Percentiles rank a stretch among this genome's conserved stretches.
Evolutionary conservation across 2,888 invertebrate genomes (phyloP).

Genomic region (Watsonalla binaria): DNA sequence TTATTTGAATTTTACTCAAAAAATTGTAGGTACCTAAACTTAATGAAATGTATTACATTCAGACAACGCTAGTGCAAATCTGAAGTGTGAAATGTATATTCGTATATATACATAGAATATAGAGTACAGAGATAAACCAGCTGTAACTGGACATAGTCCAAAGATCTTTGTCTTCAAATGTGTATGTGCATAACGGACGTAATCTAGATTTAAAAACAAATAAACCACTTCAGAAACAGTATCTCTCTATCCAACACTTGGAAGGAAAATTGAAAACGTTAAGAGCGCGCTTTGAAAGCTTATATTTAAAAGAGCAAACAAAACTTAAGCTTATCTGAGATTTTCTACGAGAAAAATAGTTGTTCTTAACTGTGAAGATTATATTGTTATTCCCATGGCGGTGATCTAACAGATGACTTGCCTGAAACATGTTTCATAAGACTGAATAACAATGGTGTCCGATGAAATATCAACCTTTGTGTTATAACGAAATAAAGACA

Average conservation of each 20-base stretch:
- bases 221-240: neutral
- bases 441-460: no score
- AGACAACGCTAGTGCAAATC: no score
- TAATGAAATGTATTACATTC: no score
- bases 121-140: neutral
- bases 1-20: no score
- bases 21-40: no score
- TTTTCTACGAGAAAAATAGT: neutral
- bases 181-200: neutral
- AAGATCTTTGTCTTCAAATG: neutral
- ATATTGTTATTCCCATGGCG: neutral
- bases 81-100: no score
- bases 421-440: neutral
- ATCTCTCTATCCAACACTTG: neutral
- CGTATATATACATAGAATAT: neutral
- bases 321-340: neutral
- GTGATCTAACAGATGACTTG: neutral
- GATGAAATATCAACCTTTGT: no score
- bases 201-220: neutral
- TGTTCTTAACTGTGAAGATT: neutral
- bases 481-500: no score
- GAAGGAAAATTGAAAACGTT: neutral
- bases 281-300: neutral
- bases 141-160: neutral
- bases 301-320: neutral